phyloP scores from a whole-genome alignment of 2,797 vertebrate species.

The Falco naumanni region DNA sequence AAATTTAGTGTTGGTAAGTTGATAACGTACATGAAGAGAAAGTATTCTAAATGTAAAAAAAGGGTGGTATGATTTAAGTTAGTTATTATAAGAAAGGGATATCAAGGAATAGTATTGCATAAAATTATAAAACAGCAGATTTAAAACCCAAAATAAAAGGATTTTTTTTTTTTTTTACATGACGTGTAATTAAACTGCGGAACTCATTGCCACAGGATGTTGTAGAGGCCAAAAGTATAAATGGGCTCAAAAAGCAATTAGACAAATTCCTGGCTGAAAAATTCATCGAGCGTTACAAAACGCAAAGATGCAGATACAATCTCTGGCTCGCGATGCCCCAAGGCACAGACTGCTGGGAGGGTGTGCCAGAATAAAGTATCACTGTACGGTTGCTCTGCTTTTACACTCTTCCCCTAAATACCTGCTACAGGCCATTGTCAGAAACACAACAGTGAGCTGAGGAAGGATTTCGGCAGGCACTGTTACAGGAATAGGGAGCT shows the following conservation, averaged over 20 bases:
- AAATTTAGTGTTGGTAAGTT: neutral
- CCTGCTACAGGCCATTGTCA: slow-evolving; percentile 9
- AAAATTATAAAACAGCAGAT: neutral
- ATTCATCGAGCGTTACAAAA: slow-evolving; percentile 69
- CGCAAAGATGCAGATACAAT: slow-evolving; percentile 64
- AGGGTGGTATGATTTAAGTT: neutral
- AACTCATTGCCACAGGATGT: slow-evolving; percentile 63
- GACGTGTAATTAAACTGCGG: neutral
- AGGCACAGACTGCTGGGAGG: slow-evolving; percentile 67
- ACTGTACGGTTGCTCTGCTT: neutral
- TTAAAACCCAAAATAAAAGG: neutral
- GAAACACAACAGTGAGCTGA: neutral
- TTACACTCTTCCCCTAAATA: slow-evolving; percentile 1
- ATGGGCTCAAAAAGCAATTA: slow-evolving; percentile 65
- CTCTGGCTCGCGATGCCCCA: slow-evolving; percentile 43
- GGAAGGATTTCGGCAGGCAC: neutral
- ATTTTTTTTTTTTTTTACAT: neutral
- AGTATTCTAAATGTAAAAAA: neutral
- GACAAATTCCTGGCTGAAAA: slow-evolving; percentile 71
- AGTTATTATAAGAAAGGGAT: neutral
- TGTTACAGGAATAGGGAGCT: neutral
- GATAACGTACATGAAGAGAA: neutral
- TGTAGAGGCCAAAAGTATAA: slow-evolving; percentile 54
- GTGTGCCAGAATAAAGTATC: slow-evolving; percentile 55
- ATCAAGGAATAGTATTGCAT: neutral